Evolutionary conservation across 2,797 vertebrate species (phyloP).

Genomic region (Caiman crocodilus): DNA sequence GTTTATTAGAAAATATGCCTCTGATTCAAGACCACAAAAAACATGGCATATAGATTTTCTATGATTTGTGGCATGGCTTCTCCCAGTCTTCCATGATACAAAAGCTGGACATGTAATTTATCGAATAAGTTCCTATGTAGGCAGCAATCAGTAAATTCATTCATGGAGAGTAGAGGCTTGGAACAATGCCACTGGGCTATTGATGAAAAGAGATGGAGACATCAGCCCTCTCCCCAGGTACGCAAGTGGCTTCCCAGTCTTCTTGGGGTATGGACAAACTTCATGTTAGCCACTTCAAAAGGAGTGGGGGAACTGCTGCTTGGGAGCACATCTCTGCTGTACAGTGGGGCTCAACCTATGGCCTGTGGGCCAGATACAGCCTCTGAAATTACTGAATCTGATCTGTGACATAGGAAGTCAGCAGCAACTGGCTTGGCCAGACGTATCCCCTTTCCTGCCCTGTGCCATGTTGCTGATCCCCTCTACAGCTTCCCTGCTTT

Average conservation of each 20-base stretch:
- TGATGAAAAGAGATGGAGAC: neutral
- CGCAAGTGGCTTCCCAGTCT: neutral
- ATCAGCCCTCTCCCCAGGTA: neutral
- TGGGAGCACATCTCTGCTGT: too few species aligned
- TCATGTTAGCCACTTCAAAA: too few species aligned
- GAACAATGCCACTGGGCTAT: neutral
- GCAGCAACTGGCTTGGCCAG: too few species aligned
- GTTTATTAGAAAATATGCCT: neutral
- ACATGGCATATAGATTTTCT: conserved; percentile 33
- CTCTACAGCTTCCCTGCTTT: too few species aligned
- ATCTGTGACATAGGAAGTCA: too few species aligned
- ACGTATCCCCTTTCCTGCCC: too few species aligned
- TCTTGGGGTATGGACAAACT: neutral
- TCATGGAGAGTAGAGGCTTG: neutral
- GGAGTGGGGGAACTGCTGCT: too few species aligned
- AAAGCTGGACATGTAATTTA: conserved; percentile 3
- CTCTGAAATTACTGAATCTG: too few species aligned
- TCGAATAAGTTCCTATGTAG: neutral
- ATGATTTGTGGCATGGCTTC: neutral
- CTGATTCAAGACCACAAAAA: conserved; percentile 32
- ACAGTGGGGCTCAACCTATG: too few species aligned
- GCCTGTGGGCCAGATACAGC: too few species aligned
- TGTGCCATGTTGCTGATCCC: too few species aligned
- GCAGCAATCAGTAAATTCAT: conserved; percentile 17
- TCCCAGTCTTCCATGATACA: neutral